phyloP scores from a whole-genome alignment of 2,888 invertebrate genomes.

The Netelia melanura region DNA sequence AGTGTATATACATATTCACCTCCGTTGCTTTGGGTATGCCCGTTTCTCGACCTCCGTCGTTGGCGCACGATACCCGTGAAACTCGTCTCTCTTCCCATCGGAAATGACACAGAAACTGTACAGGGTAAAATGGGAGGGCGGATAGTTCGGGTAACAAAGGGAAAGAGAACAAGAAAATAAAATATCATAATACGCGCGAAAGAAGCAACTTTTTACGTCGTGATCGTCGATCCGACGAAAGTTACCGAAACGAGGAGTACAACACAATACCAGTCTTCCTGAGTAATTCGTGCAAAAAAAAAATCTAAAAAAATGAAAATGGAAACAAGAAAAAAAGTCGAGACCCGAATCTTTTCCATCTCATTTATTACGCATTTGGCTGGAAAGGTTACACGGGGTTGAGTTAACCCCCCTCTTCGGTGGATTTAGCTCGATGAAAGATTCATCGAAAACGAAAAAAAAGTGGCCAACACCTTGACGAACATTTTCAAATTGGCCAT shows the following conservation, averaged over 20 bases:
- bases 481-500: background rate
- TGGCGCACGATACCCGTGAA: background rate
- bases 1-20: slow-evolving; percentile 25
- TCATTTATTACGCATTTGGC: no score
- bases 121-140: background rate
- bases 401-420: no score
- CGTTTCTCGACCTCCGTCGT: slow-evolving; percentile 34
- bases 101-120: slow-evolving; percentile 36
- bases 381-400: no score
- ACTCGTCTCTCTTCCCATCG: slow-evolving; percentile 22
- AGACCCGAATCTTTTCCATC: no score
- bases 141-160: slow-evolving; percentile 11
- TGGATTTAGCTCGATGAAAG: no score
- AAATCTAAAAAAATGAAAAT: no score
- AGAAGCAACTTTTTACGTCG: slow-evolving; percentile 26
- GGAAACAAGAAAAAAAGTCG: no score
- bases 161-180: slow-evolving; percentile 10
- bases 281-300: no score
- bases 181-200: slow-evolving; percentile 11
- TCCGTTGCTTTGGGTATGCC: slow-evolving; percentile 29
- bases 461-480: no score
- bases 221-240: background rate
- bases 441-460: no score
- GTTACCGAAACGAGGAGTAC: background rate
- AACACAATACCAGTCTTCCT: background rate